Base-by-base conservation (phyloP, 2,113 vertebrate genomes). In the Collichthys lucidus region DNA sequence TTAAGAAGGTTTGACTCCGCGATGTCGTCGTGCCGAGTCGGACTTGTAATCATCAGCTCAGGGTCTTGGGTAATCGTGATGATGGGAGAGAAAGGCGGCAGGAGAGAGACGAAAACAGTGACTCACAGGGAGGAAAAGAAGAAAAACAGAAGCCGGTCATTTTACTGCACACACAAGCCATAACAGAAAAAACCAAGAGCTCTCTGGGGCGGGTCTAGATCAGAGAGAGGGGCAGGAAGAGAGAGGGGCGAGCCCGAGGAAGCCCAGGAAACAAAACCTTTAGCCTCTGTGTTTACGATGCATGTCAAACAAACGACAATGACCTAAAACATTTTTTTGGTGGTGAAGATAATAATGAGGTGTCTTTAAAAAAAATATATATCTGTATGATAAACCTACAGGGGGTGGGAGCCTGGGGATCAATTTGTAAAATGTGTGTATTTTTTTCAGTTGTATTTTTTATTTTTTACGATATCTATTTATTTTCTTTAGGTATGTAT, bases 371-470 rank as follows among this genome's bases (percentile, higher is more conserved):
- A 89, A 89, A 88, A 81, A 86, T 77, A 90, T 89, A 88, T 90
- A 87, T 92, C 88, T 93, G 91, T 94, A 94, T 91, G 93, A 94
- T 94, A 93, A 94, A 92, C 78, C 83, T 92, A 82, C 63, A 64
- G 71, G 62, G 82, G 74, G 79, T 66, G 82, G 82, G 88, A 87
- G 91, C 89, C 83, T 86, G 88, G 89, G 93, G 91, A 90, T 89
- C 92, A 94, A 94, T 95, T 95, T 95, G 93, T 96, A 95, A 93
- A 95, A 95, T 92, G 93, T 96, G 94, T 95, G 95, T 95, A 94
- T 94, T 95, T 93, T 94, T 92, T 95, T 94, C 88, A 91, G 94
- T 96, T 95, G 94, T 92, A 93, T 94, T 93, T 94, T 91, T 95
- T 89, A 91, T 93, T 96, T 96, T 95, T 94, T 96, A 95, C 92